Percentiles rank a stretch among this genome's conserved stretches.
These are phyloP conservation scores for Galemys pyrenaicus DNA, from an alignment of 2,113 vertebrate genomes.

Conservation along the genomic window DNA sequence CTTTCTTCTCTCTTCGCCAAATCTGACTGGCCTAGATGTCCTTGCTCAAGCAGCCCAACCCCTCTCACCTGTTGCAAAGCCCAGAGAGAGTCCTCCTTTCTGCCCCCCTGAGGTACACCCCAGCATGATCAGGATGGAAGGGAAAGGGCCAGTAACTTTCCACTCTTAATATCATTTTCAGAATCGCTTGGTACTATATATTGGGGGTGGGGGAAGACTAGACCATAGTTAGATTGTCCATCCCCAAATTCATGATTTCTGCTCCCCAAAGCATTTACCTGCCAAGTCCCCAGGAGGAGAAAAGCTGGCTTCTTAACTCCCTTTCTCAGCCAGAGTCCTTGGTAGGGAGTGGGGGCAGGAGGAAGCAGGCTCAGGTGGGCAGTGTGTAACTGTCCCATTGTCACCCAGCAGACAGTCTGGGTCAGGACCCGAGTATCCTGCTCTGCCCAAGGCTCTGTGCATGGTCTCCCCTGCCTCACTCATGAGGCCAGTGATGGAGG, in stretches of 20 bases:
- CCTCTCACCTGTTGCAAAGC: background rate
- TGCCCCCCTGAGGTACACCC: background rate
- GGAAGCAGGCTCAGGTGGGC: background rate
- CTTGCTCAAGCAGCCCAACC: background rate
- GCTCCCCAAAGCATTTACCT: background rate
- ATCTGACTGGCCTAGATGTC: background rate
- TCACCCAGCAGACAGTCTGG: background rate
- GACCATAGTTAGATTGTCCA: background rate
- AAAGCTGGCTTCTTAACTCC: background rate
- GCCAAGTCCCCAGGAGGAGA: background rate
- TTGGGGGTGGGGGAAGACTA: background rate
- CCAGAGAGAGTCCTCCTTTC: background rate
- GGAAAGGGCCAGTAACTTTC: background rate
- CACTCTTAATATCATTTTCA: background rate
- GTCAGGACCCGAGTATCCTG: background rate
- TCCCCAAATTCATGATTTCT: constrained; percentile 1
- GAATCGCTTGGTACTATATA: background rate
- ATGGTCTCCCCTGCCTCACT: background rate
- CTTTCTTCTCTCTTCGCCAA: background rate
- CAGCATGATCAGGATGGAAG: background rate
- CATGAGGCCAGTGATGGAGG: background rate
- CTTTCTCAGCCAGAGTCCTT: background rate
- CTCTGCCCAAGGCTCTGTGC: background rate
- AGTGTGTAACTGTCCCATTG: background rate
- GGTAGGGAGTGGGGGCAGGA: background rate